Evolutionary conservation across 2,888 invertebrate genomes (phyloP).

Genomic region (Agriopis marginaria): DNA sequence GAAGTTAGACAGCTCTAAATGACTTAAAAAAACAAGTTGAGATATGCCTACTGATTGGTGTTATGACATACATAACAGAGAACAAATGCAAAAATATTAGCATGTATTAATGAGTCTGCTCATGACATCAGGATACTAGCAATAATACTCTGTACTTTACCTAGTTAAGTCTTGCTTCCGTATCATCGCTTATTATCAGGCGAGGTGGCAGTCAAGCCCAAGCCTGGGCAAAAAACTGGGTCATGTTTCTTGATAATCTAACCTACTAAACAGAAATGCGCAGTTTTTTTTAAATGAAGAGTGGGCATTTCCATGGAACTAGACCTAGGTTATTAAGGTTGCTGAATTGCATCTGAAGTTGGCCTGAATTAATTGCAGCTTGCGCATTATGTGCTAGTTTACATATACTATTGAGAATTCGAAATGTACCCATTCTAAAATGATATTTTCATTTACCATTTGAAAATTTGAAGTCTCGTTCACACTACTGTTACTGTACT

Average conservation of each 20-base stretch:
- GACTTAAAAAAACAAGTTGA: neutral
- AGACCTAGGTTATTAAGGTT: neutral
- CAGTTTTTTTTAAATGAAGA: neutral
- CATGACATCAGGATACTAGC: constrained; percentile 46
- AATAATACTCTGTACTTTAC: constrained; percentile 39
- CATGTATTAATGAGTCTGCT: constrained; percentile 38
- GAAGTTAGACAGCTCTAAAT: neutral
- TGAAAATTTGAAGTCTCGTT: neutral
- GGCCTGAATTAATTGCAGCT: neutral
- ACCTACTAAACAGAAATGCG: neutral
- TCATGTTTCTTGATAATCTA: constrained; percentile 10
- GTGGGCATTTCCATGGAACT: constrained; percentile 1
- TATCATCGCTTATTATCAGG: no score
- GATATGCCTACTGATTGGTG: constrained; percentile 34
- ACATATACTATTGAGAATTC: neutral
- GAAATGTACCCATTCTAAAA: neutral
- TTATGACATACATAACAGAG: constrained; percentile 31
- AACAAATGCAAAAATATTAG: constrained; percentile 46
- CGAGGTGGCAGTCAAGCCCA: neutral
- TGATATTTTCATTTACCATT: neutral
- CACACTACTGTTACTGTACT: neutral
- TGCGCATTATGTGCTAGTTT: constrained; percentile 5
- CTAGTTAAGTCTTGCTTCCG: constrained; percentile 42
- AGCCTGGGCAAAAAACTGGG: constrained; percentile 45
- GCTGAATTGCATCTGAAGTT: neutral